Evolutionary conservation across 2,113 vertebrate species (phyloP).

Genomic region (Lepisosteus osseus): DNA sequence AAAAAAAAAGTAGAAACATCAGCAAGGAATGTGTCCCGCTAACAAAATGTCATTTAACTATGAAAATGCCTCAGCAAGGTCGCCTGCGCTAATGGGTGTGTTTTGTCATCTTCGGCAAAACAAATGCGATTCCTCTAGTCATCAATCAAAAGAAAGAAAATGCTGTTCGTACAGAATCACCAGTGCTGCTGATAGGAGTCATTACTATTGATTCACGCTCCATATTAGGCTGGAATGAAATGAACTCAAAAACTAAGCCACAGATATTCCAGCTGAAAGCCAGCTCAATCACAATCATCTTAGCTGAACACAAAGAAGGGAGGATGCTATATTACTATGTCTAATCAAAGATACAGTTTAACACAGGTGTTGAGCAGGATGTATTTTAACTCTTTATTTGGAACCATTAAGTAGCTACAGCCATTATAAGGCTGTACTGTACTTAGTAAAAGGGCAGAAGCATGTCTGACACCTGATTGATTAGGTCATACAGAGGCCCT

Average conservation of each 20-base stretch:
- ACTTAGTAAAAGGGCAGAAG: too few relatives aligned
- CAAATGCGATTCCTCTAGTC: slow-evolving; percentile 1
- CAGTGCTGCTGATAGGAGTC: slow-evolving; percentile 6
- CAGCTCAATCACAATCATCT: neutral
- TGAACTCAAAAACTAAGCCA: neutral
- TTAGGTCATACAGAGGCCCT: too few relatives aligned
- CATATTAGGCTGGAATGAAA: slow-evolving; percentile 8
- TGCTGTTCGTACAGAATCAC: slow-evolving; percentile 4
- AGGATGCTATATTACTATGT: neutral
- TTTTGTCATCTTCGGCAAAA: slow-evolving; percentile 6
- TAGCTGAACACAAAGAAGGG: neutral
- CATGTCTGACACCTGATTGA: too few relatives aligned
- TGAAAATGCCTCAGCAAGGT: neutral
- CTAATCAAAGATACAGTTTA: too few relatives aligned
- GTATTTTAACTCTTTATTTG: too few relatives aligned
- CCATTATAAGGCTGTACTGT: too few relatives aligned
- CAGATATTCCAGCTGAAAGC: neutral
- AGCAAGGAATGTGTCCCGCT: too few relatives aligned
- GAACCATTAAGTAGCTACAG: too few relatives aligned
- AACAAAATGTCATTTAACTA: neutral
- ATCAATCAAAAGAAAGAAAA: slow-evolving; percentile 3
- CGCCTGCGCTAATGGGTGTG: neutral
- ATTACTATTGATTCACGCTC: slow-evolving; percentile 5
- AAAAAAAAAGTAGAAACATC: too few relatives aligned
- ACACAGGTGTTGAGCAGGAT: too few relatives aligned